Evolutionary conservation across 2,888 invertebrate genomes (phyloP).

Genomic region (Diaprepes abbreviatus): DNA sequence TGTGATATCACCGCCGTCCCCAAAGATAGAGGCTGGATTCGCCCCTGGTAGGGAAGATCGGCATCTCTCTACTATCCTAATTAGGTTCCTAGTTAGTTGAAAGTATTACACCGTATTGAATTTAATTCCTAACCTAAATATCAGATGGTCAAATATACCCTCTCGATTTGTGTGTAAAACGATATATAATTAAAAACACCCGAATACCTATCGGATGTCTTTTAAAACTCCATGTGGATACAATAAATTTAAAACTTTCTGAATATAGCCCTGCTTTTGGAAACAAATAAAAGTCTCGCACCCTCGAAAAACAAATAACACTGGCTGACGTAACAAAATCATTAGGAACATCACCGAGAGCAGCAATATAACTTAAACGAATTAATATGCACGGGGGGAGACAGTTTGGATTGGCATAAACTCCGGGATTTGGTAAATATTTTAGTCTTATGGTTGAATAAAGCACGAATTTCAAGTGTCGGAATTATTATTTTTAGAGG

Average conservation of each 20-base stretch:
- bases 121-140: too few species aligned
- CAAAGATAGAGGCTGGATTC: too few species aligned
- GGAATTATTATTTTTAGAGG: constrained; percentile 6
- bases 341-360: constrained; percentile 23
- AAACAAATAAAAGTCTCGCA: constrained; percentile 28
- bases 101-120: too few species aligned
- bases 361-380: constrained; percentile 31
- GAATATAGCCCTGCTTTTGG: neutral
- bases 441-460: constrained; percentile 4
- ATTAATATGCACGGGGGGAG: constrained; percentile 31
- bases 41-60: too few species aligned
- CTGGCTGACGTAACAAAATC: constrained; percentile 32
- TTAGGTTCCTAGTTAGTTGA: too few species aligned
- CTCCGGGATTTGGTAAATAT: constrained; percentile 14
- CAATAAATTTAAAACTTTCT: neutral
- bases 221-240: too few species aligned
- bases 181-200: too few species aligned
- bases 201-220: too few species aligned
- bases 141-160: too few species aligned
- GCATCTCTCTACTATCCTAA: too few species aligned
- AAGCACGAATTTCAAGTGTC: constrained; percentile 10
- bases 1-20: too few species aligned
- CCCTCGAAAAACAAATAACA: constrained; percentile 30
- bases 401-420: constrained; percentile 22
- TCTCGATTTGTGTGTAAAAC: too few species aligned